These are phyloP conservation scores for Ictalurus punctatus DNA, from an alignment of 2,113 vertebrate species.

Conservation along the genomic window DNA sequence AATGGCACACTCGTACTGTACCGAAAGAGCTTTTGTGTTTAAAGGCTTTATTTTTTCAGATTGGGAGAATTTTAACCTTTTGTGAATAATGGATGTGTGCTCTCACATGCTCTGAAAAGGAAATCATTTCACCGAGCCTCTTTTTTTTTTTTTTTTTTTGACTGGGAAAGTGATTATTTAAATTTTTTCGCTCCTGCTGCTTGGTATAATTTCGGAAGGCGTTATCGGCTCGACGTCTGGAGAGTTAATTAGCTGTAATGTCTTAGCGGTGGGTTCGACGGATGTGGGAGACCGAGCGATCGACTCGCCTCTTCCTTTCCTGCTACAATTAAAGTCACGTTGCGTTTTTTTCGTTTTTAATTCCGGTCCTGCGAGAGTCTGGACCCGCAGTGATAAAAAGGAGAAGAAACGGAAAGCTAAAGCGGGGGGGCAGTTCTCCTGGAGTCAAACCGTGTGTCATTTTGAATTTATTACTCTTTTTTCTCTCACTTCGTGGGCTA, in stretches of 20 bases:
- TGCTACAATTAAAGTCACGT: not conserved
- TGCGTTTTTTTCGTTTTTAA: not conserved
- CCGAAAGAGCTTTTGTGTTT: not conserved
- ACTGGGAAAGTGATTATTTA: conserved; percentile 3
- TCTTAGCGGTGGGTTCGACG: conserved; percentile 18
- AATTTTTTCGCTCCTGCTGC: conserved; percentile 2
- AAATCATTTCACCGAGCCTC: not conserved
- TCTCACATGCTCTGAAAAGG: not conserved
- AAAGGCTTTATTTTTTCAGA: not conserved
- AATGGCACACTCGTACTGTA: not conserved
- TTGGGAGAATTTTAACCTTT: not conserved
- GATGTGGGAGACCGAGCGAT: conserved; percentile 12
- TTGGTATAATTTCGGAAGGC: conserved; percentile 10
- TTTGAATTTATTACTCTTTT: not conserved
- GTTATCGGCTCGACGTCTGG: conserved; percentile 6
- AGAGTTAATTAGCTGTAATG: conserved; percentile 45
- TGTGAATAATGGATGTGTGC: not conserved
- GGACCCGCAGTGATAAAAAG: conserved; percentile 1
- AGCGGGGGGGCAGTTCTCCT: no score
- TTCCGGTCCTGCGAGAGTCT: not conserved
- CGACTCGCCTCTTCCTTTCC: not conserved
- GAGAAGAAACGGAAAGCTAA: not conserved
- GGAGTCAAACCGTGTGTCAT: not conserved
- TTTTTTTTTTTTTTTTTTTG: not conserved
- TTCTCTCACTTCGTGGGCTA: not conserved